A percentile compares a stretch with the other conserved stretches of the same genome.
These are phyloP conservation scores for Pitangus sulphuratus DNA, from an alignment of 2,797 vertebrate species.

Conservation along the genomic window DNA sequence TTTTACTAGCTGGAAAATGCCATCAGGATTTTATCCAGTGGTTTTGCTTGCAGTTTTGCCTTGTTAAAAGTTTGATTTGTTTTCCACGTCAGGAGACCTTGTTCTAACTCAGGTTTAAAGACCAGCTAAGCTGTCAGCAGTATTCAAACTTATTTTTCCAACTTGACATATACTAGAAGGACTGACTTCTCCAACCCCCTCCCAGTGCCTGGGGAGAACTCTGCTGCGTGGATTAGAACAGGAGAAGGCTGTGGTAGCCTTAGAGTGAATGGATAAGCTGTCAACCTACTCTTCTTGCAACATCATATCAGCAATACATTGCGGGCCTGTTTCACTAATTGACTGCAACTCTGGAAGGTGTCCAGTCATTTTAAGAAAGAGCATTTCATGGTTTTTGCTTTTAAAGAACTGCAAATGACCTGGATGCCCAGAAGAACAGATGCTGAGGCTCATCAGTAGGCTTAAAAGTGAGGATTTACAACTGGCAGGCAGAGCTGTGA, in stretches of 20 bases:
- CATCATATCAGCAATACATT: not conserved
- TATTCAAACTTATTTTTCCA: not conserved
- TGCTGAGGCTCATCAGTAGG: slow-evolving; percentile 18
- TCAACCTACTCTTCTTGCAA: not conserved
- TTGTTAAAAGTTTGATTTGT: slow-evolving; percentile 31
- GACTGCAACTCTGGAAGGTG: not conserved
- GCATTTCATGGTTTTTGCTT: not conserved
- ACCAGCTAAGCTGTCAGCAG: not conserved
- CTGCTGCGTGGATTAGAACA: not conserved
- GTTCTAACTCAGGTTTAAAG: not conserved
- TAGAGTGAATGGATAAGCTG: not conserved
- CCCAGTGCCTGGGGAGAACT: not conserved
- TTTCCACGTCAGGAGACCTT: not conserved
- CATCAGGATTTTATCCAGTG: not conserved
- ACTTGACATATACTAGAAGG: not conserved
- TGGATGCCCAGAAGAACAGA: slow-evolving; percentile 22
- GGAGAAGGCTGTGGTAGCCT: not conserved
- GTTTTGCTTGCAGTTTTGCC: not conserved
- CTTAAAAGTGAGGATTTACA: slow-evolving; percentile 29
- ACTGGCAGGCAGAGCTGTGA: slow-evolving; percentile 16
- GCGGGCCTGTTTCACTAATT: not conserved
- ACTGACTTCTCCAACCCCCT: not conserved
- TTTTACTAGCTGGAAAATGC: slow-evolving; percentile 17
- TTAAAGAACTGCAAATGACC: not conserved
- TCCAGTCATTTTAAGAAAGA: not conserved